Evolutionary conservation across 2,888 invertebrate genomes (phyloP).

Genomic region (Halictus ligatus): DNA sequence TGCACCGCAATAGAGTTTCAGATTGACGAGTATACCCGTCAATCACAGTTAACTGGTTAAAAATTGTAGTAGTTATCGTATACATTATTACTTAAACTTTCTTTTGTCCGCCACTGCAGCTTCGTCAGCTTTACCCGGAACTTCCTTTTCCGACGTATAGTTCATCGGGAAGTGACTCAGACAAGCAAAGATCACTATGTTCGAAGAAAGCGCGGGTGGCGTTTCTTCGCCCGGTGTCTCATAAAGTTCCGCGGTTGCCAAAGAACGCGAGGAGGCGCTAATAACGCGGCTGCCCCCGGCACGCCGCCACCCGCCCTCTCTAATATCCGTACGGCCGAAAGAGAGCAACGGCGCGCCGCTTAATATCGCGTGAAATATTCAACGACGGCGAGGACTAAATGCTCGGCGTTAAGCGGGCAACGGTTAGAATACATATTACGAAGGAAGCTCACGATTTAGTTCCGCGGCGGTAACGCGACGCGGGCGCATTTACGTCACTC

Average conservation of each 20-base stretch:
- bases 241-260: background rate
- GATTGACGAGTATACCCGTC: too few species aligned
- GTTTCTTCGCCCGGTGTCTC: background rate
- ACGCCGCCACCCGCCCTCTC: background rate
- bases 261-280: conserved; percentile 15
- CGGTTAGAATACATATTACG: conserved; percentile 18
- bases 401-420: conserved; percentile 16
- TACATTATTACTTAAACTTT: too few species aligned
- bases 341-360: conserved; percentile 1
- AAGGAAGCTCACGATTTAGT: conserved; percentile 26
- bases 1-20: too few species aligned
- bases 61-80: too few species aligned
- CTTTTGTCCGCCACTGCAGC: too few species aligned
- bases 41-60: too few species aligned
- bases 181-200: background rate
- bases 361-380: conserved; percentile 12
- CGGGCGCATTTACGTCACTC: conserved; percentile 25
- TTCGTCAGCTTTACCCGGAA: too few species aligned
- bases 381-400: background rate
- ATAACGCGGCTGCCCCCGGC: background rate
- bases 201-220: background rate
- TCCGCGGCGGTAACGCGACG: conserved; percentile 13
- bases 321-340: conserved; percentile 8
- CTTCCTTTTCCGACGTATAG: background rate
- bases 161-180: background rate